Evolutionary conservation across 2,888 invertebrate species (phyloP).

Genomic region (Diarsia rubi): DNA sequence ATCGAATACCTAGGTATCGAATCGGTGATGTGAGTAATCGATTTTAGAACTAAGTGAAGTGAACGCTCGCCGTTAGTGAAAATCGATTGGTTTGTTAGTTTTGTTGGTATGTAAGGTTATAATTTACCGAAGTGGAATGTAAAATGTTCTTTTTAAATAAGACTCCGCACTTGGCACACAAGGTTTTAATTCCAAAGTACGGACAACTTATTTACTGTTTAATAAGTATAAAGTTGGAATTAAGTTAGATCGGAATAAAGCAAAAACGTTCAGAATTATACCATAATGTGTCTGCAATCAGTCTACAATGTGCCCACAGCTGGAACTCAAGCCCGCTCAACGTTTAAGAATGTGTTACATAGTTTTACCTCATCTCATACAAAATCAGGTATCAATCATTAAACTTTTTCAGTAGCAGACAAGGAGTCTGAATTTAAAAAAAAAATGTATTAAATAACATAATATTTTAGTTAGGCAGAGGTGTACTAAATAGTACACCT

Average conservation of each 20-base stretch:
- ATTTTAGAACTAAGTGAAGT: conserved; percentile 51
- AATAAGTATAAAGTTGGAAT: neutral
- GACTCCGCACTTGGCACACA: neutral
- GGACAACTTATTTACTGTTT: neutral
- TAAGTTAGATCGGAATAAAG: neutral
- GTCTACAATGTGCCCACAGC: neutral
- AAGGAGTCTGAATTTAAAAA: no score
- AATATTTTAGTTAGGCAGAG: no score
- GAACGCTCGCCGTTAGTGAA: neutral
- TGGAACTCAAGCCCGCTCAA: neutral
- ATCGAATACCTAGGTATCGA: conserved; percentile 30
- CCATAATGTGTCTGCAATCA: neutral
- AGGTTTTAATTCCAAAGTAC: neutral
- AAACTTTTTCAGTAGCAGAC: no score
- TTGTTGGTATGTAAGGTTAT: conserved; percentile 26
- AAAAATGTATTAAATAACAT: no score
- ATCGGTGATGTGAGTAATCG: conserved; percentile 50
- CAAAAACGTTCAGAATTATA: neutral
- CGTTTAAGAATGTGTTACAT: no score
- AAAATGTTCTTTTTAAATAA: neutral
- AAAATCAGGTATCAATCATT: no score
- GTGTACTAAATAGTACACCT: no score
- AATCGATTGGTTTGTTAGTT: conserved; percentile 28
- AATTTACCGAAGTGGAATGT: neutral
- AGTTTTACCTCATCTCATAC: no score